phyloP scores from a whole-genome alignment of 2,888 invertebrate species.

The Alentia gelatinosa region DNA sequence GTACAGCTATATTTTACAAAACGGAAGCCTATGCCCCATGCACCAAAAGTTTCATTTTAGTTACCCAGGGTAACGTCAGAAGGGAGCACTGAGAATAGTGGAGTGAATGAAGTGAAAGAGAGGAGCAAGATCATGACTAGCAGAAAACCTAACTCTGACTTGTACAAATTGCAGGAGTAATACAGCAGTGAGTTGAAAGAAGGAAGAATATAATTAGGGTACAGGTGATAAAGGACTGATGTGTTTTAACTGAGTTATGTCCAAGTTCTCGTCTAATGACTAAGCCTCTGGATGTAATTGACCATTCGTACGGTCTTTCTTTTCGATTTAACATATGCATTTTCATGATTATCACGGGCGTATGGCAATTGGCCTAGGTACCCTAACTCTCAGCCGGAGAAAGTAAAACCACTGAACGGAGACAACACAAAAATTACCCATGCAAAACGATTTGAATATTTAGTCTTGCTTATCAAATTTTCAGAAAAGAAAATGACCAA shows the following conservation, averaged over 20 bases:
- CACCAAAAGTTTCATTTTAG: neutral
- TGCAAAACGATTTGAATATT: neutral
- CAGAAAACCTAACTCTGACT: neutral
- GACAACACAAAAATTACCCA: conserved; percentile 8
- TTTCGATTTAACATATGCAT: too few relatives aligned
- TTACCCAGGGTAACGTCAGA: neutral
- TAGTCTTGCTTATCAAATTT: neutral
- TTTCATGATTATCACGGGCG: too few relatives aligned
- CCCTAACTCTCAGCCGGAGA: too few relatives aligned
- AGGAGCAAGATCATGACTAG: neutral
- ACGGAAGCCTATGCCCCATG: neutral
- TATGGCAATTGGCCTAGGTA: too few relatives aligned
- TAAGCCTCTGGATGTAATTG: too few relatives aligned
- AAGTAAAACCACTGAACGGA: neutral
- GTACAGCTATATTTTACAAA: neutral
- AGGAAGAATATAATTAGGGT: too few relatives aligned
- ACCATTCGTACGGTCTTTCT: too few relatives aligned
- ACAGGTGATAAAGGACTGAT: too few relatives aligned
- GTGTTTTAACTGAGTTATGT: too few relatives aligned
- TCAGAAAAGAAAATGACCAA: neutral
- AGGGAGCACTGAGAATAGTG: neutral
- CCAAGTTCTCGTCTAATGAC: too few relatives aligned
- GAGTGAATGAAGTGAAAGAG: neutral
- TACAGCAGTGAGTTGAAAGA: too few relatives aligned
- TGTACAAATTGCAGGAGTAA: too few relatives aligned